Evolutionary conservation across 1,140 invertebrate species (phyloP), one percentile per base, ranked within the genome.

Genomic region (Oreohelix idahoensis): DNA sequence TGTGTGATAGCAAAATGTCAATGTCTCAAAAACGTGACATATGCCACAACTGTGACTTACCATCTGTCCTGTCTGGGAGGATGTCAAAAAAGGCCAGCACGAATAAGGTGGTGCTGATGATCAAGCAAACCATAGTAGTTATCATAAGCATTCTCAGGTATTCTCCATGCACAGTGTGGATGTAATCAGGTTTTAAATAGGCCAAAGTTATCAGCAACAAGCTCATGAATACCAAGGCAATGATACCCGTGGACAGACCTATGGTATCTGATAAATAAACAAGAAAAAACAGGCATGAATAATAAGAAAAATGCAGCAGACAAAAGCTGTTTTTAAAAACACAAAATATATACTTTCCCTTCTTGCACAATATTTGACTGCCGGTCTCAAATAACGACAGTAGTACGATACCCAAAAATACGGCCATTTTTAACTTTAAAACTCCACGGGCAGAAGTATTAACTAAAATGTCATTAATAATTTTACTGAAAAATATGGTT

Each of bases 181-280:
- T 75, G 53, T 53, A 73, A 0, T 49, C 69, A 26, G 80, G 71
- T 39, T 82, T 82, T 11, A 75, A 23, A 26, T 53, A 82, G 35
- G 69, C 45, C 26, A 75, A 8, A 42, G 26, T 13, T 13, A 75
- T 2, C 45, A 82, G n/a, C 13, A 73, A 38, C 23, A 79, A 13
- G 36, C 32, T 66, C 35, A 29, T 23, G 20, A 0, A 51, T n/a
- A 77, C 0, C 49, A 77, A 53, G 38, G 75, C 1, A 32, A 29
- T 32, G 29, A 77, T 49, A 1, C 75, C 49, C 4, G 75, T 66
- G 1, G 75, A 51, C 53, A 58, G 53, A n/a, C 53, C 26, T 58
- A 20, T 20, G 15, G 53, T 23, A 58, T 23, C 53, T 58, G 23
- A n/a, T 58, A 58, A 58, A n/a, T 15, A 10, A 58, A 20, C 10